Evolutionary conservation across 2,113 vertebrate genomes (phyloP).

Genomic region (Phrynosoma blainvillii): DNA sequence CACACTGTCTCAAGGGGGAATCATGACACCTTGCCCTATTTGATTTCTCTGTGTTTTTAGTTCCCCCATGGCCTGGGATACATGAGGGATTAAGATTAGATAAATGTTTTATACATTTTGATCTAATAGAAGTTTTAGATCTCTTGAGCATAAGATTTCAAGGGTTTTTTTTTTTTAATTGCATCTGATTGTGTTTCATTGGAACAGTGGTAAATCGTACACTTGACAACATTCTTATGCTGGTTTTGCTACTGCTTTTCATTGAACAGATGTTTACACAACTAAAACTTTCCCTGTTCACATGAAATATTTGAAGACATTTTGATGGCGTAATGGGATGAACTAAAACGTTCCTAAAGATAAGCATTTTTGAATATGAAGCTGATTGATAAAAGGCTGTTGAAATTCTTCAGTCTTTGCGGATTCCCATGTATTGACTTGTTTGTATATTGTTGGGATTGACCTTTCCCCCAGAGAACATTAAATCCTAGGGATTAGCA

Average conservation of each 20-base stretch:
- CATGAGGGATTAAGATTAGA: not conserved
- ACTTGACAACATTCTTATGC: not conserved
- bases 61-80: not conserved
- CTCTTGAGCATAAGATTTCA: not conserved
- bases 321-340: not conserved
- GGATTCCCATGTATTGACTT: not conserved
- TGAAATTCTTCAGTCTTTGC: not conserved
- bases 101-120: not conserved
- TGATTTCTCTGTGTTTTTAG: not conserved
- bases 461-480: conserved; percentile 8
- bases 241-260: not conserved
- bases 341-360: not conserved
- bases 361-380: not conserved
- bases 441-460: not conserved
- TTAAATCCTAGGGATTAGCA: not conserved
- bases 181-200: not conserved
- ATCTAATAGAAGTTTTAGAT: not conserved
- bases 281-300: not conserved
- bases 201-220: not conserved
- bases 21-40: not conserved
- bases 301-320: not conserved
- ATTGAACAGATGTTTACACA: not conserved
- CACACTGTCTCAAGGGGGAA: no score
- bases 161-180: not conserved
- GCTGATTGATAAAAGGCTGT: not conserved